Percentiles rank a stretch among this genome's conserved stretches.
Conservation (phyloP, 1,140 invertebrate species). For the Brachystomella parvula region DNA sequence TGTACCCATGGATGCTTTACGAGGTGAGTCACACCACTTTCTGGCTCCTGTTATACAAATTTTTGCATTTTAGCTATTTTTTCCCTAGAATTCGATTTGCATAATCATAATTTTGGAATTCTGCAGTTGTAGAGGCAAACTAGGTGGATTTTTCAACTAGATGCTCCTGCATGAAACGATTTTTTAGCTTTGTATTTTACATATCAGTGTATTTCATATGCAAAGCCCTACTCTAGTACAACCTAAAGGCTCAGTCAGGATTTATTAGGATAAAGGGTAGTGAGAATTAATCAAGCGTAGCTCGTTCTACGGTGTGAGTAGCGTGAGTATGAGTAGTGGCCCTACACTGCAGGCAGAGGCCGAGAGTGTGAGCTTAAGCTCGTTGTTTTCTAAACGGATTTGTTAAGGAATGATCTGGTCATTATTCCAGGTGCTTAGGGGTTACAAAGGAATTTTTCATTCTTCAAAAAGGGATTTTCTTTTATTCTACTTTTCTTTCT, state of each 20-base stretch:
- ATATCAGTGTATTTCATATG: no score
- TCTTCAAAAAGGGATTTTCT: neutral
- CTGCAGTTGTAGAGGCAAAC: neutral
- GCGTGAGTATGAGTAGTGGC: no score
- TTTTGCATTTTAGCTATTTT: neutral
- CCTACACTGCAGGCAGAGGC: neutral
- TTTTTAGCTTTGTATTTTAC: neutral
- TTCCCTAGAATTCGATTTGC: neutral
- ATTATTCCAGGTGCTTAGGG: neutral
- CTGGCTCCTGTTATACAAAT: neutral
- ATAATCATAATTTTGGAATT: neutral
- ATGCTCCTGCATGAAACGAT: neutral
- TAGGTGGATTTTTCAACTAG: no score
- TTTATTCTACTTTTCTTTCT: neutral
- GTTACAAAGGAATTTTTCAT: neutral
- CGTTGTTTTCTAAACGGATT: neutral
- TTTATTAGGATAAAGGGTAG: neutral
- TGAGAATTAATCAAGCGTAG: constrained; percentile 4
- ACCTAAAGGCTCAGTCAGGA: neutral
- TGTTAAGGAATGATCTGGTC: neutral
- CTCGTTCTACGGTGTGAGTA: no score
- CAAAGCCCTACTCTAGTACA: neutral
- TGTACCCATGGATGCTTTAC: constrained; percentile 78
- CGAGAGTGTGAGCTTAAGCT: neutral
- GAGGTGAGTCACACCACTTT: constrained; percentile 45